Evolutionary conservation across 2,797 vertebrate genomes (phyloP), one percentile per base, ranked within the genome.

Genomic region (Enteromius treurensis): DNA sequence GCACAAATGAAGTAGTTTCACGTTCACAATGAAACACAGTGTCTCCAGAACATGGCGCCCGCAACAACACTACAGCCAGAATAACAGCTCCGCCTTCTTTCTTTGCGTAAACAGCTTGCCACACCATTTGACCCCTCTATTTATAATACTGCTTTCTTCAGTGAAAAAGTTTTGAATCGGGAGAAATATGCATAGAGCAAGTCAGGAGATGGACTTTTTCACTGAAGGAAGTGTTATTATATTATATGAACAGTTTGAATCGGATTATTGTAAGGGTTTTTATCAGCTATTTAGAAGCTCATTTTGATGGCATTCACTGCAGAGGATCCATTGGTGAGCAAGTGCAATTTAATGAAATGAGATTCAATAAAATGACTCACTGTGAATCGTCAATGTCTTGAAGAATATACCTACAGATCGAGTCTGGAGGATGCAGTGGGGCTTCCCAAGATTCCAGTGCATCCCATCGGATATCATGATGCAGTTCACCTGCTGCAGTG

Each of bases 401-500:
- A 42, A 99, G 98, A 98, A 69, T 97, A 99, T 73, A 95, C 92
- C 2, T 96, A 95, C 87, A 94, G 97, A 88, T 88, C 79, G 47
- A 93, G 87, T 70, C 88, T 91, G 49, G 88, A 92, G 55, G 91
- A 92, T 0, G 97, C 91, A 80, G 93, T 95, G 15, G 97, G 97
- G 67, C 95, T 97, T 88, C 97, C 97, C 8, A 95, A 92, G 77
- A 98, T 99, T 89, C 97, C 97, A 11, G 96, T 98, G 79, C 98
- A 99, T 93, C 98, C 98, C 10, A 95, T 99, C 88, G 96, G 97
- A 34, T 98, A 96, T 87, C 10, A 92, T 1, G 97, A 99, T 86
- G 97, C 97, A 47, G 88, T 95, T 83, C 86, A 86, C 1, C 91
- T 99, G 23, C 90, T 99, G 3, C 93, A 94, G 40, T 42, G 11